Evolutionary conservation across 2,797 vertebrate genomes (phyloP).

Genomic region (Glossophaga mutica): DNA sequence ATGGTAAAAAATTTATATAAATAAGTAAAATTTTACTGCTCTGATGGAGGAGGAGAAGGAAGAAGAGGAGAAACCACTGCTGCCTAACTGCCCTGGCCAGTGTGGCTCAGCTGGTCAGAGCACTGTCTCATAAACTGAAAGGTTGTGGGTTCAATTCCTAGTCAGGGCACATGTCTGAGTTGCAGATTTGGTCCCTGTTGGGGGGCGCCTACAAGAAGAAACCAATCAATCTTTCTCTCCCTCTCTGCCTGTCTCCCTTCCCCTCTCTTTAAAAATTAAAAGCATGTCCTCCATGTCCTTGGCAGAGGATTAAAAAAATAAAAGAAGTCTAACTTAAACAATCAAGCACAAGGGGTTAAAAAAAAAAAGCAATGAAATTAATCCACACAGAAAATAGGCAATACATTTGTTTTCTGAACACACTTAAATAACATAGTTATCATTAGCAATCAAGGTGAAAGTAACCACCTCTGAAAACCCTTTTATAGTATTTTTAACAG

Average conservation of each 20-base stretch:
- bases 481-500: background rate
- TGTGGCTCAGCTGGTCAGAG: background rate
- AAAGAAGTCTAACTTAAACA: background rate
- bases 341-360: background rate
- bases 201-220: background rate
- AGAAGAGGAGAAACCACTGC: background rate
- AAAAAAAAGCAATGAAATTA: background rate
- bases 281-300: background rate
- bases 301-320: background rate
- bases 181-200: background rate
- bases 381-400: background rate
- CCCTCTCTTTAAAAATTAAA: background rate
- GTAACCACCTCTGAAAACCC: background rate
- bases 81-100: too few species aligned
- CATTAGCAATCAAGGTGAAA: background rate
- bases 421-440: background rate
- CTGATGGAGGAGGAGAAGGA: background rate
- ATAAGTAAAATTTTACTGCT: background rate
- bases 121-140: background rate
- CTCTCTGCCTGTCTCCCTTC: background rate
- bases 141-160: background rate
- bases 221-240: background rate
- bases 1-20: background rate
- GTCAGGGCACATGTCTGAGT: background rate
- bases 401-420: background rate